Evolutionary conservation across 2,113 vertebrate species (phyloP), one percentile per base, ranked within the genome.

Genomic region (Chamaetylas fuelleborni): DNA sequence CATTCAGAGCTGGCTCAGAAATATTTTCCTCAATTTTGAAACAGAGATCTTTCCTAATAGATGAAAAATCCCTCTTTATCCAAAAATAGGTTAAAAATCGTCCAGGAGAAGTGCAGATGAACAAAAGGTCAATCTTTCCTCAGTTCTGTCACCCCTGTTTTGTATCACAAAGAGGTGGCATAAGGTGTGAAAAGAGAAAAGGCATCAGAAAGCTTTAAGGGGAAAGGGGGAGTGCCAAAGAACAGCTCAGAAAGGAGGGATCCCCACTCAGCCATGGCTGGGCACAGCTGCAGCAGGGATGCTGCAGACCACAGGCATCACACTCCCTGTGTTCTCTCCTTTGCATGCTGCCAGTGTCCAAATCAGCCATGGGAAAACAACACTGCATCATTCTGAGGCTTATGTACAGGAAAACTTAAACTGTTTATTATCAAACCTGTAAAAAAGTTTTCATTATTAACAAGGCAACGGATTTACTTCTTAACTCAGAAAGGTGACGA

Each of bases 41-140:
- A 50, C 11, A n/a, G 57, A 78, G 22, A 25, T 64, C 34, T 51
- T 90, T 70, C 56, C 62, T 50, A 38, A 16, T 2, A 66, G 71
- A 53, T 1, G 5, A 93, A 76, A 94, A 82, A 38, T 38, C 38
- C 14, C 31, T 69, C 79, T 88, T 90, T 20, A 65, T 80, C 71
- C 79, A 79, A 93, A 94, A 95, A 90, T 58, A 90, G 56, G 82
- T 78, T 90, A 74, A 86, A 95, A 93, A 83, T 51, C 51, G 84
- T 62, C 24, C 88, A 73, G 85, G 54, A 95, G 80, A 94, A 86
- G 71, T 1, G 0, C 24, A 61, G 64, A 38, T 56, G 92, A 90
- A 92, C 71, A 86, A 88, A 95, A 95, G 88, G 79, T 92, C 88
- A 83, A 4, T 50, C 86, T 70, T 64, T 11, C 38, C 86, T 88